phyloP scores from a whole-genome alignment of 2,797 vertebrate species.

The Loris lydekkerianus region DNA sequence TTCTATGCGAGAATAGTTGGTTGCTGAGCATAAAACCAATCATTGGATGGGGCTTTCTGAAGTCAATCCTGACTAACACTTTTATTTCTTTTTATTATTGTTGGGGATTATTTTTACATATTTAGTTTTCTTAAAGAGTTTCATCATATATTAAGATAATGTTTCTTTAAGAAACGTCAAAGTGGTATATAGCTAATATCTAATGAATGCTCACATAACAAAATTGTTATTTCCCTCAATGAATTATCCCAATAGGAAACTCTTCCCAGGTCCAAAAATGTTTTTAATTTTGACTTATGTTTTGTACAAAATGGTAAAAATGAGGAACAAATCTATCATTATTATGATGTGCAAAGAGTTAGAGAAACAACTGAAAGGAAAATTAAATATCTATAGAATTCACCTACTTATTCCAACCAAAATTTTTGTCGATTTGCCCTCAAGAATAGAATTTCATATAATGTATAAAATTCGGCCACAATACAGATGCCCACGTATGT shows the following conservation, averaged over 20 bases:
- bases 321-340: neutral
- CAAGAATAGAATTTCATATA: conserved; percentile 11
- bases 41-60: neutral
- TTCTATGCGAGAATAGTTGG: neutral
- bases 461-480: neutral
- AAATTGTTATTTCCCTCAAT: neutral
- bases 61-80: neutral
- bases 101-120: neutral
- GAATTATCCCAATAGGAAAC: neutral
- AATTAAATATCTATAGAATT: neutral
- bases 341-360: neutral
- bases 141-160: neutral
- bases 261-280: neutral
- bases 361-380: neutral
- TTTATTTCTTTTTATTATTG: neutral
- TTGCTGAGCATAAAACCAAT: conserved; percentile 3
- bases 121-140: neutral
- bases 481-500: neutral
- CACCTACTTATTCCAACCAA: neutral
- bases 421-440: neutral
- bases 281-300: neutral
- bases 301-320: conserved; percentile 15
- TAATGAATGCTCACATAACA: neutral
- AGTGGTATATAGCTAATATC: neutral
- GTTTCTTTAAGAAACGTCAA: neutral